phyloP scores from a whole-genome alignment of 2,797 vertebrate species.

The Bradypodion ventrale region DNA sequence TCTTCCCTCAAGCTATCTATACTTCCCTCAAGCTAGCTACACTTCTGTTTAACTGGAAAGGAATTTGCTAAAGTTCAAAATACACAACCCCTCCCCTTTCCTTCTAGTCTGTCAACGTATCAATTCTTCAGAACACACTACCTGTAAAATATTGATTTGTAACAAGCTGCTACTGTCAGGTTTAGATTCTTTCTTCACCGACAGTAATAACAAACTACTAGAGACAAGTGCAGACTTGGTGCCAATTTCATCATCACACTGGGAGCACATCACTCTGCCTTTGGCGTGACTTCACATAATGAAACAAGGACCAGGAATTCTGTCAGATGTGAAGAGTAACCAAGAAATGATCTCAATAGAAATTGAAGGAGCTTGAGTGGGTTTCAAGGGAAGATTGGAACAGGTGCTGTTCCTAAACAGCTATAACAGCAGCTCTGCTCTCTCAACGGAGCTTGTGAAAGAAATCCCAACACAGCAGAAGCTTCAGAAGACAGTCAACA shows the following conservation, averaged over 20 bases:
- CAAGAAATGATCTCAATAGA: slow-evolving; percentile 61
- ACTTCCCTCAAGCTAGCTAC: too few species aligned
- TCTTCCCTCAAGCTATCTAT: too few species aligned
- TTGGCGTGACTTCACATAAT: slow-evolving; percentile 72
- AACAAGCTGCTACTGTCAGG: slow-evolving; percentile 80
- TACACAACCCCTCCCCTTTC: slow-evolving; percentile 46
- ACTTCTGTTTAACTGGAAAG: too few species aligned
- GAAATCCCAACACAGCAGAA: slow-evolving; percentile 53
- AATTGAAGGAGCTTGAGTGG: slow-evolving; percentile 64
- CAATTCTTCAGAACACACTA: slow-evolving; percentile 82
- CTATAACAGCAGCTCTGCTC: slow-evolving; percentile 56
- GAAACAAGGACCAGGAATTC: slow-evolving; percentile 71
- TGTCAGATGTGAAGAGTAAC: slow-evolving; percentile 68
- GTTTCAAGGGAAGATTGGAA: slow-evolving; percentile 53
- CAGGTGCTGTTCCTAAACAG: slow-evolving; percentile 55
- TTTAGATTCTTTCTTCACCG: slow-evolving; percentile 78
- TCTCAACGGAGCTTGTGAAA: slow-evolving; percentile 67
- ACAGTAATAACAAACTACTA: slow-evolving; percentile 78
- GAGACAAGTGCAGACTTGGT: slow-evolving; percentile 72
- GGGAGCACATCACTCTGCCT: slow-evolving; percentile 69
- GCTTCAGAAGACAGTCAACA: slow-evolving; percentile 56
- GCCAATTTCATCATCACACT: slow-evolving; percentile 67
- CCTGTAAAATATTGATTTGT: slow-evolving; percentile 86
- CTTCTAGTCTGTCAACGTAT: slow-evolving; percentile 79
- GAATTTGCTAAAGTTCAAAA: too few species aligned